Conservation (phyloP, 2,797 vertebrate species). For the Poecilia picta region DNA sequence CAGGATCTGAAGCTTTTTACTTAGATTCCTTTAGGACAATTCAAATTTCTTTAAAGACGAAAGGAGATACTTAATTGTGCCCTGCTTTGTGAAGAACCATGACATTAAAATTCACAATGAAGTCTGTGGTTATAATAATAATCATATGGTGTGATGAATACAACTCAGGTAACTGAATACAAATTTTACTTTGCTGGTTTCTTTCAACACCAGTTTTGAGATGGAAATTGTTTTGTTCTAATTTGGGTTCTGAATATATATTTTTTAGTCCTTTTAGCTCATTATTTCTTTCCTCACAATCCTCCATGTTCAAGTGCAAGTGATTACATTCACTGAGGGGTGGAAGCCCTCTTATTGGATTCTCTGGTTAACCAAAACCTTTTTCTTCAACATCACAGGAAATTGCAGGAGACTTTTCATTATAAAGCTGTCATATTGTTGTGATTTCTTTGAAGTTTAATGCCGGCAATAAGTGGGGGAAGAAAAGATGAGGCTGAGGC, state of each 20-base stretch:
- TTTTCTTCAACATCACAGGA: slow-evolving; percentile 15
- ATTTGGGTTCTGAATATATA: slow-evolving; percentile 8
- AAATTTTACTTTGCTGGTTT: slow-evolving; percentile 22
- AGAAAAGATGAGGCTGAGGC: background rate
- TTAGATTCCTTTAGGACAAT: no score
- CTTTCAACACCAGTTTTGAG: background rate
- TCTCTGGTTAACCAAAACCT: background rate
- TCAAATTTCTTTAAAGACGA: no score
- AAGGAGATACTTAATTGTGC: background rate
- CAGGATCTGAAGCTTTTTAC: no score
- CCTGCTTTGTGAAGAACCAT: background rate
- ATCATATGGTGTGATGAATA: background rate
- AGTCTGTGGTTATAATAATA: background rate
- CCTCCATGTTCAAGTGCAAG: slow-evolving; percentile 23
- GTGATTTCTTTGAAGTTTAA: background rate
- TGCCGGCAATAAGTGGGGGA: background rate
- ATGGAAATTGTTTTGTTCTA: background rate
- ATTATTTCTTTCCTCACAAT: background rate
- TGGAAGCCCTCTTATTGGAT: slow-evolving; percentile 17
- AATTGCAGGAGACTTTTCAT: slow-evolving; percentile 9
- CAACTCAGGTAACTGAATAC: slow-evolving; percentile 25
- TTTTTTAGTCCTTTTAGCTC: background rate
- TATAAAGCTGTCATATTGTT: slow-evolving; percentile 9
- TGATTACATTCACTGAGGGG: slow-evolving; percentile 17
- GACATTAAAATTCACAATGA: background rate